These are phyloP conservation scores for Catharus fuscescens DNA, from an alignment of 2,113 vertebrate species.

Conservation along the genomic window DNA sequence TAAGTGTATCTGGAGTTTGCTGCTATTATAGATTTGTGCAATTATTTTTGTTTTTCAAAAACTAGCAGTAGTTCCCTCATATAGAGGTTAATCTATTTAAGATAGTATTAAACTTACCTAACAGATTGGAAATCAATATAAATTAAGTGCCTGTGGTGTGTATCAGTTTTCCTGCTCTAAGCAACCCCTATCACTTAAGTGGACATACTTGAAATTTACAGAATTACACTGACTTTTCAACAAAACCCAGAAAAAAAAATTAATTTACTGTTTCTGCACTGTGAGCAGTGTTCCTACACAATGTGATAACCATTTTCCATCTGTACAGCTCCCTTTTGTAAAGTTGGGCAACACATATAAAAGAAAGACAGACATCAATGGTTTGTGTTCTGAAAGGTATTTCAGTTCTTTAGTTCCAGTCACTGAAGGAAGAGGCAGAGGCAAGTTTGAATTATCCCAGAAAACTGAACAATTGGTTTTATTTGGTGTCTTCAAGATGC, in stretches of 20 bases:
- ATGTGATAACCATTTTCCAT: constrained; percentile 47
- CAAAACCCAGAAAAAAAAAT: constrained; percentile 67
- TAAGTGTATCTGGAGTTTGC: constrained; percentile 4
- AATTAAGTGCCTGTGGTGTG: constrained; percentile 70
- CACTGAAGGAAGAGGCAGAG: constrained; percentile 81
- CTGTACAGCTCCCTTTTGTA: constrained; percentile 71
- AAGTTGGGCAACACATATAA: constrained; percentile 68
- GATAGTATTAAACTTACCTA: constrained; percentile 54
- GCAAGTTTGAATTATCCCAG: constrained; percentile 75
- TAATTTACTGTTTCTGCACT: constrained; percentile 60
- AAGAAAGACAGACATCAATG: constrained; percentile 64
- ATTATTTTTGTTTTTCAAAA: constrained; percentile 61
- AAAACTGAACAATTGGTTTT: constrained; percentile 74
- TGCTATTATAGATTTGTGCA: constrained; percentile 41
- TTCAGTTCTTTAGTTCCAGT: constrained; percentile 77
- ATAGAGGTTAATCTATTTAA: constrained; percentile 32
- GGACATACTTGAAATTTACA: constrained; percentile 59
- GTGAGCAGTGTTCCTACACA: constrained; percentile 63
- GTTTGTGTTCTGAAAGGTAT: constrained; percentile 68
- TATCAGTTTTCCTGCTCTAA: constrained; percentile 54
- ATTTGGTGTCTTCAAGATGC: constrained; percentile 92
- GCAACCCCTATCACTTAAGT: constrained; percentile 39
- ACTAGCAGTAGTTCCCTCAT: neutral
- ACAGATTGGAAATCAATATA: constrained; percentile 60
- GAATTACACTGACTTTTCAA: constrained; percentile 63